phyloP scores from a whole-genome alignment of 2,888 invertebrate genomes.

The Rotaria socialis region DNA sequence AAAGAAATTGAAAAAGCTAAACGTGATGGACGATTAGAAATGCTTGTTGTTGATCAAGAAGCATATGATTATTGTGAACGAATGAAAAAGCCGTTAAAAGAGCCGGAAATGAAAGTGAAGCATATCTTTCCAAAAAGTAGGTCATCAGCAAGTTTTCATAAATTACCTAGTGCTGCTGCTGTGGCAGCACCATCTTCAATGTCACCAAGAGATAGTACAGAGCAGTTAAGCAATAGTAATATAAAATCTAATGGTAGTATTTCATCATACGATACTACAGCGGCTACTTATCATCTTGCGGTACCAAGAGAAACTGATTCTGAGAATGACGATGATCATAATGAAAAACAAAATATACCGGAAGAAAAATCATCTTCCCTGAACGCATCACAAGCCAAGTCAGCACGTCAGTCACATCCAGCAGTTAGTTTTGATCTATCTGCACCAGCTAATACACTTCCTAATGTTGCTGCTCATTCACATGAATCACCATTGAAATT shows the following conservation, averaged over 20 bases:
- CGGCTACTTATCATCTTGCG: not conserved
- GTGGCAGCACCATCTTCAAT: not conserved
- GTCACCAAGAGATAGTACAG: not conserved
- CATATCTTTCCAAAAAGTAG: constrained; percentile 36
- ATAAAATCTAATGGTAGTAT: not conserved
- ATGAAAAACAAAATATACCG: not conserved
- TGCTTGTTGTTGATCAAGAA: constrained; percentile 40
- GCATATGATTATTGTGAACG: constrained; percentile 21
- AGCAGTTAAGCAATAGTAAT: not conserved
- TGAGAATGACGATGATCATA: not conserved
- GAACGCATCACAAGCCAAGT: not conserved
- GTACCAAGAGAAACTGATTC: not conserved
- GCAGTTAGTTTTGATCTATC: not conserved
- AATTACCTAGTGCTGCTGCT: not conserved
- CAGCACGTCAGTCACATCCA: not conserved
- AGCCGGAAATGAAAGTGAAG: constrained; percentile 13
- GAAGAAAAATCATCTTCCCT: not conserved
- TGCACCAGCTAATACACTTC: not conserved
- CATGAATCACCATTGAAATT: not conserved
- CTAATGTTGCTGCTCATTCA: not conserved
- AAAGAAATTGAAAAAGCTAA: constrained; percentile 43
- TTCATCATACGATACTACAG: not conserved
- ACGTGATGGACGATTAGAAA: constrained; percentile 41
- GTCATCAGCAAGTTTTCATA: constrained; percentile 22
- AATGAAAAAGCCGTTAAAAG: not conserved